Evolutionary conservation across 2,113 vertebrate species (phyloP).

Genomic region (Hippolais icterina): DNA sequence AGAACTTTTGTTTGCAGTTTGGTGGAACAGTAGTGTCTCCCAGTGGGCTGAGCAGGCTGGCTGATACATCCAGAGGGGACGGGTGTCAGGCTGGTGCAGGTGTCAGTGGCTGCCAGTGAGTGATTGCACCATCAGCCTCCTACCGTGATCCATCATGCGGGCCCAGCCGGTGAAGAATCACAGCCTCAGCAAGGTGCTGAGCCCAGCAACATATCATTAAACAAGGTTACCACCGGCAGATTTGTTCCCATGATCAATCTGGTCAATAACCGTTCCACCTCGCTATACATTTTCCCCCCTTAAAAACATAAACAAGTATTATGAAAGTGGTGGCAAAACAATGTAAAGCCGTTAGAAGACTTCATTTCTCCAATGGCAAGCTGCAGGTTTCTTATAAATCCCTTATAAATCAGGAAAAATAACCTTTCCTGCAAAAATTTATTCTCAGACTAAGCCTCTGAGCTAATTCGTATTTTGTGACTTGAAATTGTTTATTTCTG

Average conservation of each 20-base stretch:
- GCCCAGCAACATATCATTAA: conserved; percentile 90
- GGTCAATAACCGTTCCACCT: conserved; percentile 80
- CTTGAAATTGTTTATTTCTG: conserved; percentile 43
- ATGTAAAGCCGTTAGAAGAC: conserved; percentile 25
- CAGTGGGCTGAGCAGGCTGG: conserved; percentile 76
- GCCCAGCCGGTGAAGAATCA: conserved; percentile 83
- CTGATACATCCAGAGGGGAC: conserved; percentile 81
- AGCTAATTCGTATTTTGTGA: conserved; percentile 65
- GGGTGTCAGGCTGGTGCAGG: conserved; percentile 86
- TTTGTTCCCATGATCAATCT: conserved; percentile 87
- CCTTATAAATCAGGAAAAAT: conserved; percentile 65
- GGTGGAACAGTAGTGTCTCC: conserved; percentile 78
- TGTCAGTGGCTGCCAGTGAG: conserved; percentile 86
- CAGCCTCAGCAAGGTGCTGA: conserved; percentile 83
- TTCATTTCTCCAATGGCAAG: conserved; percentile 53
- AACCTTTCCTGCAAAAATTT: conserved; percentile 40
- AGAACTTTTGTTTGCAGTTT: conserved; percentile 72
- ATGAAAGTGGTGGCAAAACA: conserved; percentile 58
- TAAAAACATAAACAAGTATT: conserved; percentile 73
- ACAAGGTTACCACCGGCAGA: conserved; percentile 88
- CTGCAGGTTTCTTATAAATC: conserved; percentile 41
- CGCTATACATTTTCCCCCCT: conserved; percentile 43
- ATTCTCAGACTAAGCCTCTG: conserved; percentile 35
- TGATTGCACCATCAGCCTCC: conserved; percentile 96
- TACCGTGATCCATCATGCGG: conserved; percentile 94